Conservation (phyloP, 2,797 vertebrate species). For the Myripristis murdjan region DNA sequence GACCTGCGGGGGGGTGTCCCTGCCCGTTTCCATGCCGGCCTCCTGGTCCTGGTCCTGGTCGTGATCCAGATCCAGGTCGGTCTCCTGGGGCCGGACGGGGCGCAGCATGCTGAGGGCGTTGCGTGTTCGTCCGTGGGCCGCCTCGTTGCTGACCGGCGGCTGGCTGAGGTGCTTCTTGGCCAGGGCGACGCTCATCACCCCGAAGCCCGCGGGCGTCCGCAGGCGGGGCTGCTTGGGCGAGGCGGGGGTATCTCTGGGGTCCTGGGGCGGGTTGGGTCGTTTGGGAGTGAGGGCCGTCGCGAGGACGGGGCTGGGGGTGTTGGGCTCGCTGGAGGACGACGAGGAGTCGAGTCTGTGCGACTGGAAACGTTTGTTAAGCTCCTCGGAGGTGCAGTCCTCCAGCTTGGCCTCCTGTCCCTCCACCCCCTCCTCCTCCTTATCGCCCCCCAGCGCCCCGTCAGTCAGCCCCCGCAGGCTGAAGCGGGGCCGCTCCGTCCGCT, state of each 20-base stretch:
- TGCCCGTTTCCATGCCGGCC: slow-evolving; percentile 86
- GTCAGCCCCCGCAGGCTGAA: slow-evolving; percentile 62
- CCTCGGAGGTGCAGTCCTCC: slow-evolving; percentile 90
- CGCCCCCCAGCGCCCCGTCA: slow-evolving; percentile 29
- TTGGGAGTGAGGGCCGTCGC: slow-evolving; percentile 88
- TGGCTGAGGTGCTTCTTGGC: slow-evolving; percentile 96
- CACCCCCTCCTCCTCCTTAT: slow-evolving; percentile 45
- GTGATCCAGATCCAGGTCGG: too few species aligned
- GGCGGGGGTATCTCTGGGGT: slow-evolving; percentile 73
- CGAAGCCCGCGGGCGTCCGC: slow-evolving; percentile 87
- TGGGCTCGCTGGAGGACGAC: slow-evolving; percentile 91
- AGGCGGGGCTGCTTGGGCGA: slow-evolving; percentile 87
- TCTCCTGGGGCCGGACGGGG: slow-evolving; percentile 91
- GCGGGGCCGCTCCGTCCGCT: slow-evolving; percentile 81
- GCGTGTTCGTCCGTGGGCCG: slow-evolving; percentile 89
- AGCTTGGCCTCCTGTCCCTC: slow-evolving; percentile 64
- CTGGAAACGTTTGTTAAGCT: slow-evolving; percentile 93
- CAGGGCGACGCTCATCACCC: slow-evolving; percentile 83
- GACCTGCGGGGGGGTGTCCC: slow-evolving; percentile 70
- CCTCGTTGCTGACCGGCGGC: slow-evolving; percentile 90
- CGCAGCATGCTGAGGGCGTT: slow-evolving; percentile 98
- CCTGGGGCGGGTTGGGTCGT: slow-evolving; percentile 82
- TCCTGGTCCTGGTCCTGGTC: slow-evolving; percentile 89
- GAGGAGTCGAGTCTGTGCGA: slow-evolving; percentile 92
- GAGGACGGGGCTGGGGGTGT: slow-evolving; percentile 89